phyloP scores from a whole-genome alignment of 1,140 invertebrate species.

The Trinorchestia longiramus region DNA sequence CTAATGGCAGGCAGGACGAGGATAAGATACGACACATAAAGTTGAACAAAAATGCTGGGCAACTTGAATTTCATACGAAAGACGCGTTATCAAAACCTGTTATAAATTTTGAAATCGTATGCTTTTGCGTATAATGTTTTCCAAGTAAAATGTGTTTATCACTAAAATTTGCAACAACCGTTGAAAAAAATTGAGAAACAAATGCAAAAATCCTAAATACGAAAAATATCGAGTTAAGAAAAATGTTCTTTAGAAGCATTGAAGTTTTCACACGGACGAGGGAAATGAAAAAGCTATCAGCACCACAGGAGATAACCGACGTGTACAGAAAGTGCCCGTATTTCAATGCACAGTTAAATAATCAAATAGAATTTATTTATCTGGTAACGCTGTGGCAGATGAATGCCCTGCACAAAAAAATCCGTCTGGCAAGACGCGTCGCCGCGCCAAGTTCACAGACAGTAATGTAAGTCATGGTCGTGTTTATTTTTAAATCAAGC shows the following conservation, averaged over 20 bases:
- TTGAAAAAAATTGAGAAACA: neutral
- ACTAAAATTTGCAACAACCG: neutral
- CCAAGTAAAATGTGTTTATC: neutral
- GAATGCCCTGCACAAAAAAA: neutral
- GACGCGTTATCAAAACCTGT: neutral
- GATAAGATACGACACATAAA: neutral
- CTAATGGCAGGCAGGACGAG: neutral
- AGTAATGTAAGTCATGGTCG: neutral
- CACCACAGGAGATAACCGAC: neutral
- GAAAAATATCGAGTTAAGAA: neutral
- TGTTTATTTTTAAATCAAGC: constrained; percentile 26
- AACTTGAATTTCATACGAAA: neutral
- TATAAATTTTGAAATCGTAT: neutral
- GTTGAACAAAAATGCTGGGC: neutral
- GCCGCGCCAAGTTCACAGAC: neutral
- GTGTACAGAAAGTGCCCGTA: neutral
- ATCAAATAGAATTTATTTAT: neutral
- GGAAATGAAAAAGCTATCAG: neutral
- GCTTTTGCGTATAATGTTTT: neutral
- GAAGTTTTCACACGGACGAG: neutral
- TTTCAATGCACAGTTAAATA: neutral
- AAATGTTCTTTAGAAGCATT: neutral
- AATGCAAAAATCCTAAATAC: neutral
- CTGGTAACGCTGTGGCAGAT: neutral
- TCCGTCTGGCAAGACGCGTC: neutral